These are phyloP conservation scores for Stenodema calcarata DNA, from an alignment of 2,888 invertebrate genomes.

Conservation along the genomic window DNA sequence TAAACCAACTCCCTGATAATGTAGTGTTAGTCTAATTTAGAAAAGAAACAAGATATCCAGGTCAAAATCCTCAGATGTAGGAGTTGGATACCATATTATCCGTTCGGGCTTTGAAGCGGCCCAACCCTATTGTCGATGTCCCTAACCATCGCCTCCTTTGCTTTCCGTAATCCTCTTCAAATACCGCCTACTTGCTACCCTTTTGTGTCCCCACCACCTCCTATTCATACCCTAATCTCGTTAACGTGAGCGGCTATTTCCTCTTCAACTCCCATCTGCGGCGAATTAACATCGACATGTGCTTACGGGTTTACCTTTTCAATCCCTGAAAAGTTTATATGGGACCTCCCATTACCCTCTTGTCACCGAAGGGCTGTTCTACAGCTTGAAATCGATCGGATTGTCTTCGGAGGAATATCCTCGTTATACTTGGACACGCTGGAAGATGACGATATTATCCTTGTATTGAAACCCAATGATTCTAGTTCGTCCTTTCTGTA, in stretches of 20 bases:
- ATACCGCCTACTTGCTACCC: neutral
- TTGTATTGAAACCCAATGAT: too few species aligned
- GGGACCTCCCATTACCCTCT: too few species aligned
- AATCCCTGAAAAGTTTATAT: neutral
- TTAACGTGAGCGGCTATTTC: slow-evolving; percentile 13
- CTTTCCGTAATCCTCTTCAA: slow-evolving; percentile 10
- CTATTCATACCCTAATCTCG: neutral
- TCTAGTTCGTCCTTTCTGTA: too few species aligned
- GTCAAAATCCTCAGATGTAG: neutral
- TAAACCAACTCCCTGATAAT: too few species aligned
- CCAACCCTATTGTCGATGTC: neutral
- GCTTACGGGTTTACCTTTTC: neutral
- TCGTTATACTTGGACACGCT: too few species aligned
- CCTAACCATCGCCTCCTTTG: slow-evolving; percentile 1
- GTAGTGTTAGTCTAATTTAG: neutral
- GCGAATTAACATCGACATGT: slow-evolving; percentile 8
- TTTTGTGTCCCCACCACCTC: neutral
- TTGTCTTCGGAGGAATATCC: too few species aligned
- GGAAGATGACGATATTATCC: too few species aligned
- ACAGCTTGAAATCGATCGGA: too few species aligned
- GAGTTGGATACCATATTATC: neutral
- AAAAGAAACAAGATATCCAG: neutral
- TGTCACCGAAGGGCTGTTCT: too few species aligned
- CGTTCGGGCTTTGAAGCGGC: neutral
- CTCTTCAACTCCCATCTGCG: neutral